Conservation (phyloP, 2,888 invertebrate genomes). For the Hoplodrina ambigua region DNA sequence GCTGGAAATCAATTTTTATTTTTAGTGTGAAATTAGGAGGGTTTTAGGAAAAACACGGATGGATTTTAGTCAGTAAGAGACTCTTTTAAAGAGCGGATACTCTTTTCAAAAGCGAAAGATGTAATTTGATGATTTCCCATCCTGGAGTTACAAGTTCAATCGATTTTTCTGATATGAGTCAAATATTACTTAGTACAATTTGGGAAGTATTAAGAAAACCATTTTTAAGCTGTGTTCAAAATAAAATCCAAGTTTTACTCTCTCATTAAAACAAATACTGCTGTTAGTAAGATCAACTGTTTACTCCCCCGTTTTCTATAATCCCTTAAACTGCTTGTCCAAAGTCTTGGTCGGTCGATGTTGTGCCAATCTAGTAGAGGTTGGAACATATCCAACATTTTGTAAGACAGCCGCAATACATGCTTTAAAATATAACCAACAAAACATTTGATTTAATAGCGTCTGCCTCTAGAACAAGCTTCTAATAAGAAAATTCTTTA, state of each 20-base stretch:
- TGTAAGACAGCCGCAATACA: constrained; percentile 46
- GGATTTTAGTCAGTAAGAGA: no score
- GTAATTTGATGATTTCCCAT: no score
- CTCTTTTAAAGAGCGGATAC: no score
- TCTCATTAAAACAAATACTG: neutral
- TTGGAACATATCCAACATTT: constrained; percentile 54
- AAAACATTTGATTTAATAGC: constrained; percentile 45
- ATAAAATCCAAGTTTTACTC: neutral
- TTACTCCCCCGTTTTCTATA: constrained; percentile 16
- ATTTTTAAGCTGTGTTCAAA: no score
- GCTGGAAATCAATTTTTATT: no score
- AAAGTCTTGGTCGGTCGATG: constrained; percentile 38
- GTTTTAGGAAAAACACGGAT: no score
- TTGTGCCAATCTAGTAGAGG: constrained; percentile 28
- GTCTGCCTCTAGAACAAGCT: constrained; percentile 22
- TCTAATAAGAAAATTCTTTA: constrained; percentile 28
- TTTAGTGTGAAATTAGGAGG: no score
- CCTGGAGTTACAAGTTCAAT: no score
- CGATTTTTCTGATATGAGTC: no score
- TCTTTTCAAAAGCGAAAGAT: no score
- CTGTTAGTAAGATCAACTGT: constrained; percentile 1
- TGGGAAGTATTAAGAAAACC: neutral
- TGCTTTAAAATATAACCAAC: constrained; percentile 41
- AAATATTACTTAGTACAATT: no score
- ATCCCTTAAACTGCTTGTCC: constrained; percentile 28